These are phyloP conservation scores for Dreissena polymorpha DNA, from an alignment of 1,140 invertebrate species.

Conservation along the genomic window DNA sequence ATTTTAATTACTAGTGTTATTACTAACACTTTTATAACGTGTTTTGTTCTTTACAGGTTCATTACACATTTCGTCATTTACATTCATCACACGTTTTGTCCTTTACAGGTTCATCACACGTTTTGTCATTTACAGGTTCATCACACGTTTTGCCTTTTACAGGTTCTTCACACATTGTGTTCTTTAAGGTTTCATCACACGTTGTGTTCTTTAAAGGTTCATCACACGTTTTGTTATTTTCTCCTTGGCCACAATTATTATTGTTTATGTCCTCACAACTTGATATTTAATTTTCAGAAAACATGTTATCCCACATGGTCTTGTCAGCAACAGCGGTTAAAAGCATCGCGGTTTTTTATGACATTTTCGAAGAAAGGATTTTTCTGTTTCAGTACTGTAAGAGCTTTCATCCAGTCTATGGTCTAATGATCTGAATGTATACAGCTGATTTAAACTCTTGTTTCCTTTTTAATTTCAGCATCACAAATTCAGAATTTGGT, in stretches of 20 bases:
- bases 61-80: too few species aligned
- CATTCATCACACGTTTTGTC: too few species aligned
- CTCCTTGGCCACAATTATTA: background rate
- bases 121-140: too few species aligned
- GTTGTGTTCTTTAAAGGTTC: background rate
- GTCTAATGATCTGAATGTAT: conserved; percentile 10
- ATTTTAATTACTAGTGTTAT: too few species aligned
- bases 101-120: too few species aligned
- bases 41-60: too few species aligned
- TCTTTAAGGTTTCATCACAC: background rate
- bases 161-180: background rate
- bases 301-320: background rate
- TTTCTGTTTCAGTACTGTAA: background rate
- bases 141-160: background rate
- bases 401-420: background rate
- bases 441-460: conserved; percentile 21
- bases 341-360: background rate
- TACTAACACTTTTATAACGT: too few species aligned
- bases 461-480: conserved; percentile 23
- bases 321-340: background rate
- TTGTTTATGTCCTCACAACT: background rate
- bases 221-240: conserved; percentile 12
- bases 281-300: background rate
- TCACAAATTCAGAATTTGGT: conserved; percentile 20
- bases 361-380: conserved; percentile 7